Base-by-base conservation (phyloP, 1,140 invertebrate species). In the Megathymus violae region DNA sequence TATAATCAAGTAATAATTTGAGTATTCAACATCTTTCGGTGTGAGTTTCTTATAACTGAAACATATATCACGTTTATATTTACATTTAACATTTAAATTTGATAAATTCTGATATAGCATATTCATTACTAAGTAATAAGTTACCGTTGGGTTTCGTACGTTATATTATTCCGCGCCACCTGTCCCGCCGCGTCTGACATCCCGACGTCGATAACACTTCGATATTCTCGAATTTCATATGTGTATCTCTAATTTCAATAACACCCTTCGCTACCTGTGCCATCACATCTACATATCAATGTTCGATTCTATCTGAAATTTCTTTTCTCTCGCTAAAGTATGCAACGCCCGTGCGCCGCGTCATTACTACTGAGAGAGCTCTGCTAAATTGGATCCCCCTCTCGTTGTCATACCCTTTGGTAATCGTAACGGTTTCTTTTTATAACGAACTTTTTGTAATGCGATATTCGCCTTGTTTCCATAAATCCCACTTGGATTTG, bases 171-270 rank as follows among this genome's bases (percentile, higher is more conserved):
- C 60, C 61, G 69, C 68, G 62, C 65, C 75, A 78, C 74, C 78
- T 80, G 78, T 72, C 74, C 70, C 56, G 61, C 11, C 40, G 54
- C 50, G 50, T 51, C 43, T 66, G 62, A 59, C 59, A 64, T 51
- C 60, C 62, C 58, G 50, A 63, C 67, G 65, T 62, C 73, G 64
- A 76, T 77, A 76, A 73, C 72, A 72, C 69, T 68, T 70, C 75
- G 67, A 75, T 71, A 77, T 85, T 84, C 78, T 81, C 73, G 78
- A 85, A 80, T 85, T 86, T 80, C 74, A 80, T 76, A 78, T 80
- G 79, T 82, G 76, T 84, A 87, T 87, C 82, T 87, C 82, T 89
- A 86, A 89, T 88, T 89, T 87, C 84, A 88, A 88, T 88, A 88
- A 81, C 78, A 78, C 83, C 85, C 81, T 76, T 74, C 75, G 66